Base-by-base conservation (phyloP, 2,797 vertebrate species). In the Sciaenops ocellatus region DNA sequence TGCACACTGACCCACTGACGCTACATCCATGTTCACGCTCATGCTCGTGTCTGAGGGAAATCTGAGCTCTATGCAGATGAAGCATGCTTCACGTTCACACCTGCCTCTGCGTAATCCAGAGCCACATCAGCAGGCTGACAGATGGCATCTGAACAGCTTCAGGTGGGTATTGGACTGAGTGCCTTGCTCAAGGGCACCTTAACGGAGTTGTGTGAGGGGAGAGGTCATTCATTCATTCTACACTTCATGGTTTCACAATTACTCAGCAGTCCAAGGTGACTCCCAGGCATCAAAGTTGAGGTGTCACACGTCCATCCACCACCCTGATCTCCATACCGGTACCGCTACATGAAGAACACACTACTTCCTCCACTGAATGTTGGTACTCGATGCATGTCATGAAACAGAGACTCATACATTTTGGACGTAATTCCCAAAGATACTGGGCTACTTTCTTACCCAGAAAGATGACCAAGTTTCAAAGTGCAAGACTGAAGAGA, bases 131-230 rank as follows among this genome's bases (percentile, higher is more conserved):
- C 55, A 38, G 16, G 44, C 52, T 60, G 44, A 6, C 1, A 57
- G 7, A 8, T 7, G 30, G 47, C 28, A 44, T 22, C 47, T 18
- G 18, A 73, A 26, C 70, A 41, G 60, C 42, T 48, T 48, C 26
- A 34, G 52, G 2, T 42, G 30, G 5, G 6, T 3, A 18, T 44
- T 30, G 12, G 8, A 7, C 22, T 26, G 22, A 55, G 38, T 0
- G 3, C 51, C 56, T 76, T 79, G 65, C 69, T 77, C 50, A 76
- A 66, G 55, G 50, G 38, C 70, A 54, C 24, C 50, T 63, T 66
- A 41, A 47, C 20, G 20, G 6, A 17, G n/a, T 30, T 59, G 10
- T 22, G 12, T 13, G 28, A 41, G 60, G 42, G 42, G 5, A 28
- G 38, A 17, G 42, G 8, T 30, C 9, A 13, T 68, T 62, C 1